Percentiles rank a stretch among this genome's conserved stretches.
phyloP scores from a whole-genome alignment of 2,113 vertebrate species.

The Oncorhynchus clarkii region DNA sequence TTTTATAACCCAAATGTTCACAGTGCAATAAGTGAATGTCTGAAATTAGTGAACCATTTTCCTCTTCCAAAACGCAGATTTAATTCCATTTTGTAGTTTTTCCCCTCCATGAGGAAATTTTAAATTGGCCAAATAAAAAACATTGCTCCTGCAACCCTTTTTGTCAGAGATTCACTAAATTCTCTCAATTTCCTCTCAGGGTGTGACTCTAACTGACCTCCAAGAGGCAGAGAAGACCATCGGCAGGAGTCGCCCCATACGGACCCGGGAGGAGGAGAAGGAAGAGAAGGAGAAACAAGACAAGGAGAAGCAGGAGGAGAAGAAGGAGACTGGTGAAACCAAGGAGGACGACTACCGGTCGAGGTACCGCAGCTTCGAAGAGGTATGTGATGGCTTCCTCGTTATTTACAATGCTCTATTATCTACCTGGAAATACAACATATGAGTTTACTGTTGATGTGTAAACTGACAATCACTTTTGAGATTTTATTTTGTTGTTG shows the following conservation, averaged over 20 bases:
- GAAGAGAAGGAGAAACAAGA: constrained; percentile 91
- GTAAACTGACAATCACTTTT: neutral
- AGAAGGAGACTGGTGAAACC: constrained; percentile 89
- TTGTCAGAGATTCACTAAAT: neutral
- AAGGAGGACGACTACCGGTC: constrained; percentile 94
- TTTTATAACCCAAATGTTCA: neutral
- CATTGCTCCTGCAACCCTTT: neutral
- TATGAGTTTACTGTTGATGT: too few species aligned
- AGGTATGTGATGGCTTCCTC: constrained; percentile 69
- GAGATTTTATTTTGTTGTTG: too few species aligned
- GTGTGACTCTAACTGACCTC: constrained; percentile 95
- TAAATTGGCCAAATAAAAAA: neutral
- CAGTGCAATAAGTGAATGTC: neutral
- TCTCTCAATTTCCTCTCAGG: constrained; percentile 66
- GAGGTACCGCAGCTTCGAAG: constrained; percentile 88
- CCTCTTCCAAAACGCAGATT: neutral
- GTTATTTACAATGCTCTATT: neutral
- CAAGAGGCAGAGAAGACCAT: constrained; percentile 99
- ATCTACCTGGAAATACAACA: too few species aligned
- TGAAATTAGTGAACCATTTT: neutral
- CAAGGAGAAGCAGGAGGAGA: constrained; percentile 93
- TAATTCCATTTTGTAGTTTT: neutral
- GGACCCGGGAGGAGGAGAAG: constrained; percentile 91
- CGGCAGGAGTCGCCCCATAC: constrained; percentile 81
- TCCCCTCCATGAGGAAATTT: neutral